Conservation (phyloP, 2,113 vertebrate genomes). For the Aptenodytes patagonicus region DNA sequence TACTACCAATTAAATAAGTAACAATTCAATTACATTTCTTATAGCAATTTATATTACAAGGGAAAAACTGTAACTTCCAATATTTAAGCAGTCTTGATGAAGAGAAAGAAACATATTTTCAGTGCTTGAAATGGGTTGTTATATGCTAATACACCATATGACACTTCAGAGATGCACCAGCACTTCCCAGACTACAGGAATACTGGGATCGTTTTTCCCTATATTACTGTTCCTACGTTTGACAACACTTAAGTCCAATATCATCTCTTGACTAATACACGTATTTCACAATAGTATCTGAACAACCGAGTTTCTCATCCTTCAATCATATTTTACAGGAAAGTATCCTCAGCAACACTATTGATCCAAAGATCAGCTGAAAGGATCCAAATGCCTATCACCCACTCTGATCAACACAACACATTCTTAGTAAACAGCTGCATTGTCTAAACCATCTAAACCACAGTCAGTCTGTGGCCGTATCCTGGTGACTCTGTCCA, state of each 20-base stretch:
- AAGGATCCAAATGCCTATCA: not conserved
- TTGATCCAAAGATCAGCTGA: not conserved
- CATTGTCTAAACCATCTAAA: not conserved
- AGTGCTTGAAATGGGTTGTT: not conserved
- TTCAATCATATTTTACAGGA: not conserved
- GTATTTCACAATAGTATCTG: not conserved
- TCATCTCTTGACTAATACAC: not conserved
- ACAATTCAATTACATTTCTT: not conserved
- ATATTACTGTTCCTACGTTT: not conserved
- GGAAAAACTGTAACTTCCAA: not conserved
- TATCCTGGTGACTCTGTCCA: not conserved
- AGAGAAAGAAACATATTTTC: constrained; percentile 5
- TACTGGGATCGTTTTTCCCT: not conserved
- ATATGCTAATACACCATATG: not conserved
- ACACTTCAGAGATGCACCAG: not conserved
- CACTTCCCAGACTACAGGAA: not conserved
- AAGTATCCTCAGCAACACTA: not conserved
- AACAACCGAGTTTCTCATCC: not conserved
- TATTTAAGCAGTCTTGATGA: not conserved
- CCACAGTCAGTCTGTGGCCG: not conserved
- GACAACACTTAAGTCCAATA: not conserved
- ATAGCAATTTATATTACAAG: not conserved
- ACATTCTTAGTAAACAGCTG: not conserved
- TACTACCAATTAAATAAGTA: constrained; percentile 30
- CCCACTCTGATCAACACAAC: not conserved